Percentiles rank a stretch among this genome's conserved stretches.
Conservation (phyloP, 2,113 vertebrate genomes). For the Reinhardtius hippoglossoides region DNA sequence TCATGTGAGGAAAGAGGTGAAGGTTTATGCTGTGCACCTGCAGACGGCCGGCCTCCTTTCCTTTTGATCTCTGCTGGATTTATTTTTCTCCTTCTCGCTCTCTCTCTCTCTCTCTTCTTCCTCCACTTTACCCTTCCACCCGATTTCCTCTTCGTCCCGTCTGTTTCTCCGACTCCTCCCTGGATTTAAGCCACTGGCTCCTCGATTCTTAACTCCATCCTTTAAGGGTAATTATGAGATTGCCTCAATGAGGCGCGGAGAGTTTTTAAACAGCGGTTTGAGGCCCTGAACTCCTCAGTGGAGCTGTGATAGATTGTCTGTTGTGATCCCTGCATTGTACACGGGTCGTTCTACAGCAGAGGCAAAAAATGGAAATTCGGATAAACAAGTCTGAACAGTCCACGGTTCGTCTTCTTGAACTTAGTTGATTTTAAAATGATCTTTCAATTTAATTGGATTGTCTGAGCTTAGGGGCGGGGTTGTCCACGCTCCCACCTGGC, state of each 20-base stretch:
- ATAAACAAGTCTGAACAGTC: background rate
- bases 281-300: slow-evolving; percentile 51
- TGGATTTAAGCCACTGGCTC: slow-evolving; percentile 63
- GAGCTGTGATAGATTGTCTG: slow-evolving; percentile 45
- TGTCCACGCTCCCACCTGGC: background rate
- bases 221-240: slow-evolving; percentile 74
- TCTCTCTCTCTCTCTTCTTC: slow-evolving; percentile 21
- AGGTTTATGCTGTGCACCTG: slow-evolving; percentile 60
- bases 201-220: slow-evolving; percentile 57
- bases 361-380: slow-evolving; percentile 36
- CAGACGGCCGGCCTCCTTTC: slow-evolving; percentile 27
- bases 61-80: slow-evolving; percentile 70
- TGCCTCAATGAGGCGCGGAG: slow-evolving; percentile 53
- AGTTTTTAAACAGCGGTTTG: slow-evolving; percentile 69
- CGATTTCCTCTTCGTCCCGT: slow-evolving; percentile 42
- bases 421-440: background rate
- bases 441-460: background rate
- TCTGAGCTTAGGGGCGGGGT: background rate
- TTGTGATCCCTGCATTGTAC: slow-evolving; percentile 36
- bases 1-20: slow-evolving; percentile 69
- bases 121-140: slow-evolving; percentile 32
- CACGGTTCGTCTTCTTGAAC: background rate
- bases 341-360: slow-evolving; percentile 25
- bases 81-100: slow-evolving; percentile 18
- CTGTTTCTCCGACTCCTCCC: slow-evolving; percentile 57